These are phyloP conservation scores for Fistularia tabacaria DNA, from an alignment of 2,797 vertebrate genomes.

Conservation along the genomic window DNA sequence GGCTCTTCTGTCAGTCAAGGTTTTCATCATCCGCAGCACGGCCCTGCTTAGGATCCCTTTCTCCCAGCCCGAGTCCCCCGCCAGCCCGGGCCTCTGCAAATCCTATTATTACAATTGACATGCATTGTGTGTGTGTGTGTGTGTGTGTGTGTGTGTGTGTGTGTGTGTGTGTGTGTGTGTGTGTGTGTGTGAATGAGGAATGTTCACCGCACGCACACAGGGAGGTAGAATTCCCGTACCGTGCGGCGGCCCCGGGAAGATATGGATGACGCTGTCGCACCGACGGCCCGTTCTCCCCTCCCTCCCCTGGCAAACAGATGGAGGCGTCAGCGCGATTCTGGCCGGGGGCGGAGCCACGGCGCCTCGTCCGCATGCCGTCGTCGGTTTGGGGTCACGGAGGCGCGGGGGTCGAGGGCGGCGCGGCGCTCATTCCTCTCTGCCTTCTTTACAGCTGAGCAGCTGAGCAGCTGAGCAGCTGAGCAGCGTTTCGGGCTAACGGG, in stretches of 20 bases:
- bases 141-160: not conserved
- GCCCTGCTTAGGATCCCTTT: too few relatives aligned
- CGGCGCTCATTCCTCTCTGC: conserved; percentile 34
- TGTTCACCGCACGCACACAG: too few relatives aligned
- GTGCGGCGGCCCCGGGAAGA: not conserved
- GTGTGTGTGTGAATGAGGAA: not conserved
- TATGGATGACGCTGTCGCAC: conserved; percentile 13
- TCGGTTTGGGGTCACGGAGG: conserved; percentile 51
- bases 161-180: too few relatives aligned
- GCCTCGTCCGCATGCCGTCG: conserved; percentile 62
- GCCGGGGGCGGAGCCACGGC: conserved; percentile 33
- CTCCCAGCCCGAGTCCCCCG: too few relatives aligned
- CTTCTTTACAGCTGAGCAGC: conserved; percentile 20
- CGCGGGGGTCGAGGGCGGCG: conserved; percentile 58
- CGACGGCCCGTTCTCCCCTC: conserved; percentile 15
- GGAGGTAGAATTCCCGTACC: conserved; percentile 3
- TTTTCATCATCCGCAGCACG: too few relatives aligned
- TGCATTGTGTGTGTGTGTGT: too few relatives aligned
- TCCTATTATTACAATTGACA: too few relatives aligned
- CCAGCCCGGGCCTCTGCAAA: too few relatives aligned
- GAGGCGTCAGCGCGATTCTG: conserved; percentile 64
- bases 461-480: conserved; percentile 28
- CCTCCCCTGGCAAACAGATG: conserved; percentile 54
- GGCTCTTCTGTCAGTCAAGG: too few relatives aligned
- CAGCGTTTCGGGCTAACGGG: conserved; percentile 12